Base-by-base conservation (phyloP, 2,888 invertebrate genomes). In the Phengaris arion region DNA sequence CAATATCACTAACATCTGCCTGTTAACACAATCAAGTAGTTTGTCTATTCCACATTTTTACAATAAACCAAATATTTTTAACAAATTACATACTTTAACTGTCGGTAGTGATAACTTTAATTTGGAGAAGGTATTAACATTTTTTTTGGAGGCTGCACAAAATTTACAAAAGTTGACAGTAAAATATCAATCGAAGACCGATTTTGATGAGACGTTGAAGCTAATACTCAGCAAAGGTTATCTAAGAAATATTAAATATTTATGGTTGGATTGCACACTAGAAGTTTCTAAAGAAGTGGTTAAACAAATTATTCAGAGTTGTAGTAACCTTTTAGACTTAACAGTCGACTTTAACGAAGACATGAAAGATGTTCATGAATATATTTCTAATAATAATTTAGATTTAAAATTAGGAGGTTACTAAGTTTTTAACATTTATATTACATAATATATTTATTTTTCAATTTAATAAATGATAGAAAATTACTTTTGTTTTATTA, bases 261-360 rank as follows among this genome's bases (percentile, higher is more conserved):
- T 94, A 74, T 93, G 93, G 93, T 84, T 94, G 79, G 94, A 94
- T 79, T 93, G 92, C 80, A 92, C 93, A 6, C 84, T 93, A 74
- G 90, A 89, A 78, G 89, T 94, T 15, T 90, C 93, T 0, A 89
- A 88, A 76, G 81, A 84, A 74, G 88, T 90, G 51, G 86, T 92
- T 5, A 89, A 85, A 80, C 83, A 87, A 79, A 81, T 93, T 73
- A 91, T 94, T 75, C 86, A 89, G 74, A 80, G 79, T 76, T 94
- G 93, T 80, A 87, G 88, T 4, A 83, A 84, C 35, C 84, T 94
- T 70, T 87, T 87, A 79, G 85, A 84, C 80, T 87, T 94, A 70
- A 93, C 93, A 0, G 90, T 92, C 48, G 91, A 92, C 77, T 87
- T 85, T 78, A 81, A 81, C 10, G 89, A 88, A 57, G 86, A 89